These are phyloP conservation scores for Psittacula echo DNA, from an alignment of 2,797 vertebrate species.

Conservation along the genomic window DNA sequence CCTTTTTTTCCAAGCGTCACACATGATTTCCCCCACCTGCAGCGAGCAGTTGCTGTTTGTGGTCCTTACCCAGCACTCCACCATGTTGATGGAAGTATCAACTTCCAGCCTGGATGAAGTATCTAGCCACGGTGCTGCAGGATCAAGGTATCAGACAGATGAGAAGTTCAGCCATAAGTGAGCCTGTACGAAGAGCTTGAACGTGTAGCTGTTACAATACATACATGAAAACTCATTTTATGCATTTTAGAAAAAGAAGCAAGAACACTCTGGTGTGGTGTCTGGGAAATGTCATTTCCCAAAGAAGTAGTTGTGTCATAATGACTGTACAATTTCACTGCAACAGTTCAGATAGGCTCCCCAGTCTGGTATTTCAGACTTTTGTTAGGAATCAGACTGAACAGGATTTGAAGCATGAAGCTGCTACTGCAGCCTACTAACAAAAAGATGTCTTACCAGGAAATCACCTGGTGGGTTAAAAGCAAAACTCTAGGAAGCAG, in stretches of 20 bases:
- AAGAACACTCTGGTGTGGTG: neutral
- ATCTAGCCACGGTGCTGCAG: neutral
- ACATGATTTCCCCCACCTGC: accelerated
- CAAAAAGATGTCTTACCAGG: neutral
- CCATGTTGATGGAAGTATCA: accelerated
- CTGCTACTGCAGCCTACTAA: neutral
- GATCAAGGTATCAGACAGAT: neutral
- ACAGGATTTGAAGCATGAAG: neutral
- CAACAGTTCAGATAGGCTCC: neutral
- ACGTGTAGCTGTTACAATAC: neutral
- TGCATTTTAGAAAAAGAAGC: neutral
- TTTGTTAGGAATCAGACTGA: neutral
- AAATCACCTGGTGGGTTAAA: neutral
- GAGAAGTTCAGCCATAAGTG: neutral
- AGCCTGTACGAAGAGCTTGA: neutral
- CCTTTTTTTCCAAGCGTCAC: accelerated
- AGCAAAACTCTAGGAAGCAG: neutral
- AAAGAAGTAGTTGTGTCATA: neutral
- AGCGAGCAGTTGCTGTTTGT: neutral
- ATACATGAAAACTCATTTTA: neutral
- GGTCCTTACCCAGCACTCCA: neutral
- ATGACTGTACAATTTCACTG: neutral
- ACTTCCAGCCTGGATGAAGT: neutral
- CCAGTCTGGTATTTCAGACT: neutral
- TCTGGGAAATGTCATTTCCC: neutral